Percentiles rank a stretch among this genome's conserved stretches.
These are phyloP conservation scores for Miichthys miiuy DNA, from an alignment of 2,797 vertebrate genomes.

Conservation along the genomic window DNA sequence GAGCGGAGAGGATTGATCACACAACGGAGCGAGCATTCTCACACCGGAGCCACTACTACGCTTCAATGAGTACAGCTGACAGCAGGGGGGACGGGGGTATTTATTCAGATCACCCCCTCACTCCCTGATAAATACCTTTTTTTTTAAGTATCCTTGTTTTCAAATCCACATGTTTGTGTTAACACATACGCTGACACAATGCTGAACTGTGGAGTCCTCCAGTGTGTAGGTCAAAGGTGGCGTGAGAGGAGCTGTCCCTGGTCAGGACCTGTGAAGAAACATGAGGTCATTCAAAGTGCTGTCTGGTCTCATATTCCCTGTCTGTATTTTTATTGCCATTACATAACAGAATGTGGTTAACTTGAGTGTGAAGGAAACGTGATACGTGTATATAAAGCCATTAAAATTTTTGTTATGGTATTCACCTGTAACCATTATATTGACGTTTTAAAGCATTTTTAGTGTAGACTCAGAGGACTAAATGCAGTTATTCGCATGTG, in stretches of 20 bases:
- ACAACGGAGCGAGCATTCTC: slow-evolving; percentile 44
- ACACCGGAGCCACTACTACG: slow-evolving; percentile 51
- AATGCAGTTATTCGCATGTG: slow-evolving; percentile 72
- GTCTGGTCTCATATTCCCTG: slow-evolving; percentile 58
- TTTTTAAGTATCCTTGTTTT: slow-evolving; percentile 51
- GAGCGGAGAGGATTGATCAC: slow-evolving; percentile 42
- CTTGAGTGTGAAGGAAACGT: slow-evolving; percentile 60
- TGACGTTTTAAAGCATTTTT: slow-evolving; percentile 59
- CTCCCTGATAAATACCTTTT: slow-evolving; percentile 46
- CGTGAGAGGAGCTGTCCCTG: slow-evolving; percentile 31
- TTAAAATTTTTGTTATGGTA: slow-evolving; percentile 66
- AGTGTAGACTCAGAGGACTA: slow-evolving; percentile 53
- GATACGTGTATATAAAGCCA: slow-evolving; percentile 77
- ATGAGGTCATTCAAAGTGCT: slow-evolving; percentile 48
- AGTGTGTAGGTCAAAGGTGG: slow-evolving; percentile 17
- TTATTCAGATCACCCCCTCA: slow-evolving; percentile 16
- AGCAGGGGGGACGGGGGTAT: slow-evolving; percentile 20
- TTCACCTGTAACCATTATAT: slow-evolving; percentile 64
- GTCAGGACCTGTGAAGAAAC: slow-evolving; percentile 63
- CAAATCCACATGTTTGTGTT: slow-evolving; percentile 52
- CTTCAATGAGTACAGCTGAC: slow-evolving; percentile 54
- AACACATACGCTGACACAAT: slow-evolving; percentile 30
- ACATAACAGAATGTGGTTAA: slow-evolving; percentile 59
- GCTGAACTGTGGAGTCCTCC: slow-evolving; percentile 39
- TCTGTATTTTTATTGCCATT: slow-evolving; percentile 70